Percentiles rank a stretch among this genome's conserved stretches.
Evolutionary conservation across 2,113 vertebrate species (phyloP).

Genomic region (Sitta europaea): DNA sequence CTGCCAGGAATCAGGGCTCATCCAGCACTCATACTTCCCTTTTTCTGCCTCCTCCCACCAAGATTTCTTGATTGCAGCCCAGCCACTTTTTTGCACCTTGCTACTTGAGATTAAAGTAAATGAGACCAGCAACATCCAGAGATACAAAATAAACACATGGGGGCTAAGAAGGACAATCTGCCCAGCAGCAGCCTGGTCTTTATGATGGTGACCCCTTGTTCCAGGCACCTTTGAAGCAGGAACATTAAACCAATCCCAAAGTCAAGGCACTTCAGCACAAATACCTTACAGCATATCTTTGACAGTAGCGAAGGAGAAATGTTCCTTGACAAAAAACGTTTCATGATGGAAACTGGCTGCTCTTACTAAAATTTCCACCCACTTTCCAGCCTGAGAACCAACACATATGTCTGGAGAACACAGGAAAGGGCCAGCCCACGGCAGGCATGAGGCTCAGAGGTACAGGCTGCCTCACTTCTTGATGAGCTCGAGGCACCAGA

Average conservation of each 20-base stretch:
- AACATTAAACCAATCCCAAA: not conserved
- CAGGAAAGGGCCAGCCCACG: rapidly evolving
- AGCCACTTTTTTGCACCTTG: not conserved
- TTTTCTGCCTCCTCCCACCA: not conserved
- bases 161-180: not conserved
- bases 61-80: not conserved
- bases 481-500: rapidly evolving
- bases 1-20: not conserved
- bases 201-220: not conserved
- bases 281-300: not conserved
- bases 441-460: rapidly evolving
- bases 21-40: not conserved
- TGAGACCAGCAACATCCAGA: not conserved
- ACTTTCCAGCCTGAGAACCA: not conserved
- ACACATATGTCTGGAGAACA: rapidly evolving
- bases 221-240: not conserved
- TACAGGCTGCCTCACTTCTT: not conserved
- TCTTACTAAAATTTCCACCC: not conserved
- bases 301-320: rapidly evolving
- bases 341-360: not conserved
- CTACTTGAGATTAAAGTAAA: not conserved
- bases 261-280: not conserved
- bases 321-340: rapidly evolving
- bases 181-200: not conserved
- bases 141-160: not conserved